Conservation (phyloP, 2,888 invertebrate genomes). For the Tiliacea aurago region DNA sequence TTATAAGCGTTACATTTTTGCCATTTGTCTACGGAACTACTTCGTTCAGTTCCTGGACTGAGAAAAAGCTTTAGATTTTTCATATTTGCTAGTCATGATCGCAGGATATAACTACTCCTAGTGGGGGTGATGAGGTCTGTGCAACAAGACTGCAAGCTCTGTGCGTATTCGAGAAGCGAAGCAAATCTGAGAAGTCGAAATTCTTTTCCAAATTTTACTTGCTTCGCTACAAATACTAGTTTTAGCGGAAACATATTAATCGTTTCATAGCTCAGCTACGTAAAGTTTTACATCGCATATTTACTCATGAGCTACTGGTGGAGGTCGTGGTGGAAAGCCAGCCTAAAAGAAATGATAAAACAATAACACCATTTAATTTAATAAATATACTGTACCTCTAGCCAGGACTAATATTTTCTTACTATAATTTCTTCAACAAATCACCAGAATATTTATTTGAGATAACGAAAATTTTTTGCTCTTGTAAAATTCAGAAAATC, state of each 20-base stretch:
- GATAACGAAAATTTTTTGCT: conserved; percentile 7
- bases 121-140: not conserved
- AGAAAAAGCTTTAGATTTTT: not conserved
- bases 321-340: not conserved
- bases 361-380: not conserved
- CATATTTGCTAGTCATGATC: not conserved
- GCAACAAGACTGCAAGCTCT: no score
- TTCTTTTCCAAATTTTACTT: not conserved
- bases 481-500: conserved; percentile 37
- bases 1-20: not conserved
- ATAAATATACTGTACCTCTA: not conserved
- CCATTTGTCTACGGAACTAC: not conserved
- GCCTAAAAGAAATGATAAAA: not conserved
- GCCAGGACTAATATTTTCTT: not conserved
- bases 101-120: not conserved
- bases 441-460: not conserved
- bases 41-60: not conserved
- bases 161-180: not conserved
- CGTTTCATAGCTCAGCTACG: not conserved
- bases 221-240: not conserved
- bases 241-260: not conserved
- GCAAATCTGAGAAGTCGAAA: not conserved
- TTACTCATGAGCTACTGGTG: no score
- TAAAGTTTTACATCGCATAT: not conserved
- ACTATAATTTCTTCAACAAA: not conserved